Evolutionary conservation across 1,140 invertebrate genomes (phyloP).

Genomic region (Agrypnia vestita): DNA sequence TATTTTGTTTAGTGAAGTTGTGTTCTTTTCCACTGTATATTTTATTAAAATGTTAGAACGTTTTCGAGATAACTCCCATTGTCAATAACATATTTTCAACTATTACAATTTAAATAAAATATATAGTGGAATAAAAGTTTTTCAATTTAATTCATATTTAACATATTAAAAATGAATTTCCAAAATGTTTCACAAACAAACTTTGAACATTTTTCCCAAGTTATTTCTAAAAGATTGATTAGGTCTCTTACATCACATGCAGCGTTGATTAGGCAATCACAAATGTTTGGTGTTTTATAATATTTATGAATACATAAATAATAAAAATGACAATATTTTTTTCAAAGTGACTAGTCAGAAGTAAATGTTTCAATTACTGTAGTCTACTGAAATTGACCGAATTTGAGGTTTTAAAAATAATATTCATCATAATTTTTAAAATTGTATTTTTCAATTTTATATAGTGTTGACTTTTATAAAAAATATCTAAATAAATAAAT

Average conservation of each 20-base stretch:
- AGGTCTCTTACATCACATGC: too few species aligned
- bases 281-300: neutral
- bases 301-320: slow-evolving; percentile 5
- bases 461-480: slow-evolving; percentile 1
- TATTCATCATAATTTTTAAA: slow-evolving; percentile 24
- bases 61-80: too few species aligned
- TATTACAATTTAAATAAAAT: too few species aligned
- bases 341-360: slow-evolving; percentile 28
- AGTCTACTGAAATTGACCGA: neutral
- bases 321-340: slow-evolving; percentile 36
- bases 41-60: too few species aligned
- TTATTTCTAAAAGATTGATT: too few species aligned
- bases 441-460: slow-evolving; percentile 20
- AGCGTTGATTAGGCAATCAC: neutral
- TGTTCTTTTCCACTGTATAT: too few species aligned
- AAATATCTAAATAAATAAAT: slow-evolving; percentile 1
- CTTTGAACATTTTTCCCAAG: neutral
- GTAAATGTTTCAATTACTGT: neutral
- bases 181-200: too few species aligned
- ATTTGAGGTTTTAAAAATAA: neutral
- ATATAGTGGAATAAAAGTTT: too few species aligned
- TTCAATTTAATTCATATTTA: too few species aligned
- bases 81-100: too few species aligned
- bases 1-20: too few species aligned
- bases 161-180: too few species aligned